A percentile compares a stretch with the other conserved stretches of the same genome.
These are phyloP conservation scores for Drosophila littoralis DNA, from an alignment of 1,140 invertebrate genomes.

Conservation along the genomic window DNA sequence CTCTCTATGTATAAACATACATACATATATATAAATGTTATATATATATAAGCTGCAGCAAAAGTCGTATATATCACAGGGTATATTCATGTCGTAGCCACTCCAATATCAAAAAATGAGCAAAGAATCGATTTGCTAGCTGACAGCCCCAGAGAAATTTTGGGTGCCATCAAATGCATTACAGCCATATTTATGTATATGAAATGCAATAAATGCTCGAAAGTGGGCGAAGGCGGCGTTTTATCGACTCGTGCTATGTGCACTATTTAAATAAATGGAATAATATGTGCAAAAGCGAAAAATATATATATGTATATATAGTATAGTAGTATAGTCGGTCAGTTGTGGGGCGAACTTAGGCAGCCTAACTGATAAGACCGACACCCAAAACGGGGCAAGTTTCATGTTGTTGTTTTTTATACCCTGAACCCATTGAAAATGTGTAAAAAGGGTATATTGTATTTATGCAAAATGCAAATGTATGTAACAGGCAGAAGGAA, in stretches of 20 bases:
- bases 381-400: constrained; percentile 12
- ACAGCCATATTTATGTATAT: constrained; percentile 24
- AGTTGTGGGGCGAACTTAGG: constrained; percentile 15
- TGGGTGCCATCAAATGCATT: constrained; percentile 19
- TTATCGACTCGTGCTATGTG: constrained; percentile 1
- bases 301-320: not conserved
- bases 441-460: no score
- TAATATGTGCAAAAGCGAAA: constrained; percentile 43
- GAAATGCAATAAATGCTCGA: constrained; percentile 29
- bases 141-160: constrained; percentile 2
- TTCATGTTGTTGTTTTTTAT: not conserved
- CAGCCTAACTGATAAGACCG: constrained; percentile 52
- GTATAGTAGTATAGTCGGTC: not conserved
- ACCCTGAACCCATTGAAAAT: no score
- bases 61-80: not conserved
- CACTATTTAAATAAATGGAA: constrained; percentile 53
- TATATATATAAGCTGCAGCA: no score
- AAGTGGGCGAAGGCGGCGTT: not conserved
- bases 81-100: not conserved
- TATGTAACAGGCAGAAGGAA: no score
- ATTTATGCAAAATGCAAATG: no score
- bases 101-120: not conserved
- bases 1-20: no score
- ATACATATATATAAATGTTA: no score
- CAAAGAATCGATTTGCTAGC: constrained; percentile 9